Evolutionary conservation across 2,888 invertebrate species (phyloP).

Genomic region (Megastigmus dorsalis): DNA sequence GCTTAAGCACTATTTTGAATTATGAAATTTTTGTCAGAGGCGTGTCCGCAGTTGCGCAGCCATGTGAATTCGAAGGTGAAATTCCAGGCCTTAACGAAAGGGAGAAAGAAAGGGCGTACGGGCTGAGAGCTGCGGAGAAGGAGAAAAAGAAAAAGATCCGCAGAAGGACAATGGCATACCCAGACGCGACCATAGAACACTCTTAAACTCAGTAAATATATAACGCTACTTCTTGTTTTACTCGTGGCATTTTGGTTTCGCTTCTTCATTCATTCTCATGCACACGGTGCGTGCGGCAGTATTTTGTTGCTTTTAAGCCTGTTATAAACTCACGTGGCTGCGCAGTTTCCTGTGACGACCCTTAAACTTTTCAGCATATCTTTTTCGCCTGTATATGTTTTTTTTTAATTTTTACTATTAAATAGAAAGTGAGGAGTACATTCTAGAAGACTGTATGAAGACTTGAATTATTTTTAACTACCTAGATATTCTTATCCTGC

Average conservation of each 20-base stretch:
- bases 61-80: constrained; percentile 16
- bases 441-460: too few relatives aligned
- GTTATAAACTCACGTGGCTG: background rate
- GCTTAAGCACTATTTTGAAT: constrained; percentile 23
- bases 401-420: too few relatives aligned
- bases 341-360: background rate
- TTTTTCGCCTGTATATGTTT: background rate
- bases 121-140: constrained; percentile 20
- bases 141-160: constrained; percentile 32
- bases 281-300: background rate
- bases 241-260: constrained; percentile 55
- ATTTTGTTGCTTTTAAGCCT: background rate
- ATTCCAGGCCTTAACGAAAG: constrained; percentile 26
- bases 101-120: background rate
- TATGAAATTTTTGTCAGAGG: constrained; percentile 23
- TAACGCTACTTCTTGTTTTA: constrained; percentile 47
- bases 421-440: too few relatives aligned
- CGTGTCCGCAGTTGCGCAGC: constrained; percentile 23
- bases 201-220: constrained; percentile 36
- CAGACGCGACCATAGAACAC: constrained; percentile 54
- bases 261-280: background rate
- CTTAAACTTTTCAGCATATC: background rate
- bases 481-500: background rate
- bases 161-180: constrained; percentile 52
- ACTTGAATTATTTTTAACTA: too few relatives aligned